Percentiles rank a stretch among this genome's conserved stretches.
phyloP scores from a whole-genome alignment of 2,888 invertebrate species.

The Plebejus melissa region DNA sequence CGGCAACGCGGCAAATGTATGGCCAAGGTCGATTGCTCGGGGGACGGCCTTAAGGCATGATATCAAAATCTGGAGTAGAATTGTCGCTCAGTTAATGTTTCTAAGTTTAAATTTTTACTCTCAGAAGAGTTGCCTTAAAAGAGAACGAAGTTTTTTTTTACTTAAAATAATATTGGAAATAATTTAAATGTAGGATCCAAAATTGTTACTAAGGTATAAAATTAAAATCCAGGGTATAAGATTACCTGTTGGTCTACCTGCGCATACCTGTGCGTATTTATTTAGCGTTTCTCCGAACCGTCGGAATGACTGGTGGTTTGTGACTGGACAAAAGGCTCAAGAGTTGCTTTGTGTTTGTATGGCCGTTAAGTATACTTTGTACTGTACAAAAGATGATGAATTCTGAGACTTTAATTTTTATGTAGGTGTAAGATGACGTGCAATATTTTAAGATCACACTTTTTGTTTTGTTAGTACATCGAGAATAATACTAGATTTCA shows the following conservation, averaged over 20 bases:
- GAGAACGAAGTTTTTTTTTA: too few species aligned
- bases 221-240: constrained; percentile 8
- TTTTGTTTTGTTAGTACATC: not conserved
- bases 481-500: not conserved
- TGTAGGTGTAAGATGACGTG: constrained; percentile 29
- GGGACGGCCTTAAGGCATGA: too few species aligned
- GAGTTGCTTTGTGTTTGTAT: constrained; percentile 24
- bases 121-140: too few species aligned
- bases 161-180: too few species aligned
- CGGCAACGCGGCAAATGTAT: too few species aligned
- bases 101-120: too few species aligned
- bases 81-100: too few species aligned
- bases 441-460: constrained; percentile 6
- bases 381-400: constrained; percentile 33
- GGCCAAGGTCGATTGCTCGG: too few species aligned
- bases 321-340: constrained; percentile 30
- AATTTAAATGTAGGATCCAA: not conserved
- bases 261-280: constrained; percentile 33
- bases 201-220: not conserved
- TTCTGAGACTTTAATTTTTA: constrained; percentile 32
- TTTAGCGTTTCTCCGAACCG: constrained; percentile 32
- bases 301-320: constrained; percentile 36
- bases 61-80: too few species aligned
- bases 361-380: constrained; percentile 28
- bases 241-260: constrained; percentile 35